These are phyloP conservation scores for Perizoma flavofasciatum DNA, from an alignment of 2,888 invertebrate genomes.

Conservation along the genomic window DNA sequence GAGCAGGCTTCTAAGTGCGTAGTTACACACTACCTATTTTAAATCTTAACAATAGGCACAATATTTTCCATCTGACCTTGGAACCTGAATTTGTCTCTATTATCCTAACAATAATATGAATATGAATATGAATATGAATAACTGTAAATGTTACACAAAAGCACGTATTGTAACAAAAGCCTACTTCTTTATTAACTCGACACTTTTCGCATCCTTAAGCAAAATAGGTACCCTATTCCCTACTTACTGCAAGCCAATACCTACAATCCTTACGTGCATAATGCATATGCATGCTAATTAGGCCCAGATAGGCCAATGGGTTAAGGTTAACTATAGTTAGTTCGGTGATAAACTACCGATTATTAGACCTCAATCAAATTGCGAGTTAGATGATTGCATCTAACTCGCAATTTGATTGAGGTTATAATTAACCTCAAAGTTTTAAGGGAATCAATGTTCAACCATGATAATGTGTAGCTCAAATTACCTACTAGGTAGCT, in stretches of 20 bases:
- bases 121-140: no score
- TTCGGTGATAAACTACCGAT: conserved; percentile 21
- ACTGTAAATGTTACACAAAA: conserved; percentile 4
- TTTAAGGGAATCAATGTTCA: conserved; percentile 12
- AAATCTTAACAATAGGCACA: no score
- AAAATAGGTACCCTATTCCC: neutral
- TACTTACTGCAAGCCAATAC: no score
- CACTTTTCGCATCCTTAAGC: conserved; percentile 7
- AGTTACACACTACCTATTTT: neutral
- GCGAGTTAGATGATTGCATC: conserved; percentile 16
- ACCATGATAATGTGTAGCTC: no score
- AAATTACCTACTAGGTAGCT: no score
- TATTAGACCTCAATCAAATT: conserved; percentile 14
- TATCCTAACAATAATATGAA: conserved; percentile 2
- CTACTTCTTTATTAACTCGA: neutral
- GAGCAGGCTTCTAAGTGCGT: neutral
- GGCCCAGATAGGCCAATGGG: conserved; percentile 26
- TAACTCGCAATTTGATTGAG: no score
- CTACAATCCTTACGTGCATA: no score
- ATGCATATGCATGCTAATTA: conserved; percentile 10
- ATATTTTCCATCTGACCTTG: neutral
- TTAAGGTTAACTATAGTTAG: conserved; percentile 35
- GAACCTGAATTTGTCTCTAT: neutral
- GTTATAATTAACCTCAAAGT: neutral
- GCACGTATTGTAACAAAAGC: neutral